Conservation (phyloP, 2,113 vertebrate species). For the Menura novaehollandiae region DNA sequence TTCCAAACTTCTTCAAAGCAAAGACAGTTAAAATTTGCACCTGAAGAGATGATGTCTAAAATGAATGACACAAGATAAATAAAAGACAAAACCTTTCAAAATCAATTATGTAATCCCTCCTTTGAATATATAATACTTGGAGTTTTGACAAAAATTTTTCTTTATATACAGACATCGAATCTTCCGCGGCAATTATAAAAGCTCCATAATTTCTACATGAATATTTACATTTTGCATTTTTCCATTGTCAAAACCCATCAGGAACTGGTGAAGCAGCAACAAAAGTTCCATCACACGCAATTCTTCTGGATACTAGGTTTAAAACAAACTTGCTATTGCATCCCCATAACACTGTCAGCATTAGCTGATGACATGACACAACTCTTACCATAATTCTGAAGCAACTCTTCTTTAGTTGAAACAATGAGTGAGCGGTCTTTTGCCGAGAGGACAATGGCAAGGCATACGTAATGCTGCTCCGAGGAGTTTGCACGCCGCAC, state of each 20-base stretch:
- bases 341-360: background rate
- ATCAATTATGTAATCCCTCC: background rate
- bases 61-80: background rate
- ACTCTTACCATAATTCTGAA: constrained; percentile 87
- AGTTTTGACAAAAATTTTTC: background rate
- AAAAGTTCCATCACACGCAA: background rate
- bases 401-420: constrained; percentile 95
- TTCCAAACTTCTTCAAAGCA: background rate
- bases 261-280: background rate
- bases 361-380: background rate
- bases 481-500: constrained; percentile 91
- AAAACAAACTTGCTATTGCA: background rate
- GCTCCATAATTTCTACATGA: background rate
- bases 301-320: background rate
- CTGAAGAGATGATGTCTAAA: background rate
- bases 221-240: background rate
- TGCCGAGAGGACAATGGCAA: constrained; percentile 87
- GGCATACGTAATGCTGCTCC: constrained; percentile 94
- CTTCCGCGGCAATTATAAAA: background rate
- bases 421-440: constrained; percentile 93
- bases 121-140: background rate
- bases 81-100: background rate
- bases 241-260: background rate
- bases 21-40: background rate
- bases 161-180: background rate